A percentile compares a stretch with the other conserved stretches of the same genome.
Evolutionary conservation across 2,113 vertebrate species (phyloP).

Genomic region (Rhipidura dahli): DNA sequence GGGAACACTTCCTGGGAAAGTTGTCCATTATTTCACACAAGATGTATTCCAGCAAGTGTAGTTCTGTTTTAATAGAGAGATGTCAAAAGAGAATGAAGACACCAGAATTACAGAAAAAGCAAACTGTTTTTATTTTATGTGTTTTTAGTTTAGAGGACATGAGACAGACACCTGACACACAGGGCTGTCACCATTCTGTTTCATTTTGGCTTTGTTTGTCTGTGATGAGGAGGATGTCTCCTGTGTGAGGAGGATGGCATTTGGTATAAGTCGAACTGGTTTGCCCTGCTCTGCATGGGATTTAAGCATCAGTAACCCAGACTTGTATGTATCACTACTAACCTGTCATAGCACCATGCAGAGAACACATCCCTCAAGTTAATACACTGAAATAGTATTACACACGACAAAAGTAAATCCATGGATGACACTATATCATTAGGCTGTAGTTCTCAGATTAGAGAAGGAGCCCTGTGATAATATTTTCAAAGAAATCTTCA

Average conservation of each 20-base stretch:
- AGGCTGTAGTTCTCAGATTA: background rate
- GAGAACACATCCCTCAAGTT: background rate
- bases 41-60: background rate
- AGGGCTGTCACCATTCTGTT: background rate
- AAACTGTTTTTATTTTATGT: background rate
- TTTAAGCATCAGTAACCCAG: background rate
- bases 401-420: background rate
- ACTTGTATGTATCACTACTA: background rate
- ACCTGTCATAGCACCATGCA: background rate
- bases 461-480: background rate
- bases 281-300: too few relatives aligned
- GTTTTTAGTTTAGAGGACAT: background rate
- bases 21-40: fast-evolving
- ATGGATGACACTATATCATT: background rate
- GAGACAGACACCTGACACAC: background rate
- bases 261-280: background rate
- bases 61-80: background rate
- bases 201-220: background rate
- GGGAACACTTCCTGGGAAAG: background rate
- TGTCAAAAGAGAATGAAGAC: background rate
- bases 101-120: background rate
- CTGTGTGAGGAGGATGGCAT: background rate
- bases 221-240: too few relatives aligned
- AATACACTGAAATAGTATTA: background rate
- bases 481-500: background rate